phyloP scores from a whole-genome alignment of 2,113 vertebrate genomes.

The Bos indicus region DNA sequence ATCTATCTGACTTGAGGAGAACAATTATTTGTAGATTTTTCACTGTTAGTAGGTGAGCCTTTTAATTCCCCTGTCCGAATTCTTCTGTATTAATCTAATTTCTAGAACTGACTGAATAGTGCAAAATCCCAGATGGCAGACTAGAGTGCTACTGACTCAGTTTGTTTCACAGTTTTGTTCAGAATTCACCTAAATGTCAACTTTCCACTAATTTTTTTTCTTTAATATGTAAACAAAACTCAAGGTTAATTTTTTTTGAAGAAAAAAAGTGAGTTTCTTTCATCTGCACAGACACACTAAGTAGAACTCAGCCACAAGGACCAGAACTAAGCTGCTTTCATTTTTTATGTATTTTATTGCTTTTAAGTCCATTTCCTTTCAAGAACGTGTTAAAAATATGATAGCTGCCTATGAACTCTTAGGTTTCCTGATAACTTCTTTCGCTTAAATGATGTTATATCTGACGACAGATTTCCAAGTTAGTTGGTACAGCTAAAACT shows the following conservation, averaged over 20 bases:
- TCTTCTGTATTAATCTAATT: constrained; percentile 41
- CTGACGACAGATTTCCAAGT: neutral
- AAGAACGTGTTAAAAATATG: neutral
- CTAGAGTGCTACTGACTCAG: constrained; percentile 14
- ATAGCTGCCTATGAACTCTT: neutral
- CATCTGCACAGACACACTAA: neutral
- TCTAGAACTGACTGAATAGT: constrained; percentile 27
- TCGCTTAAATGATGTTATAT: neutral
- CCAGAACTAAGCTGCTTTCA: neutral
- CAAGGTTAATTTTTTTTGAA: constrained; percentile 10
- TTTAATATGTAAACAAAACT: constrained; percentile 21
- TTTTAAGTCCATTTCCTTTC: neutral
- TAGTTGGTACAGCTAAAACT: neutral
- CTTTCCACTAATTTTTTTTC: neutral
- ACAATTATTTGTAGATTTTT: constrained; percentile 15
- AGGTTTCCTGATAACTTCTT: neutral
- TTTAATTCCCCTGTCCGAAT: neutral
- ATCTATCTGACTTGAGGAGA: neutral
- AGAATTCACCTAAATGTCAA: constrained; percentile 54
- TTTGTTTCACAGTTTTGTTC: constrained; percentile 51
- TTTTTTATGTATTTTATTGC: neutral
- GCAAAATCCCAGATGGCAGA: constrained; percentile 27
- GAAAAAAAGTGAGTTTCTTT: neutral
- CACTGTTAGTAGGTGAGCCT: constrained; percentile 30
- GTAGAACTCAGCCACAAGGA: neutral